Conservation (phyloP, 2,797 vertebrate genomes). For the Neomorphus geoffroyi region DNA sequence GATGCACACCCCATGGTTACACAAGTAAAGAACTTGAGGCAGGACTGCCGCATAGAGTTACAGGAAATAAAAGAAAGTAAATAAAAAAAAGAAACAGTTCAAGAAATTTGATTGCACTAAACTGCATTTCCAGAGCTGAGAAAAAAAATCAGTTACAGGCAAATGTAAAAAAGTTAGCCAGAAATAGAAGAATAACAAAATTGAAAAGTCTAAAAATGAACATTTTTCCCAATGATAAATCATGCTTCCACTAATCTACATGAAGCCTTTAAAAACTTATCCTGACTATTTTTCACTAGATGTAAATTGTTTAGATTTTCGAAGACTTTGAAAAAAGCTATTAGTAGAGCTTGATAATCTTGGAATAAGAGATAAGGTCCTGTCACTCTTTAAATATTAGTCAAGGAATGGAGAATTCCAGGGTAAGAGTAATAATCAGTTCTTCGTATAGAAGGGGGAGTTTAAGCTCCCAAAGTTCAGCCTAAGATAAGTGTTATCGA, state of each 20-base stretch:
- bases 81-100: neutral
- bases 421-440: neutral
- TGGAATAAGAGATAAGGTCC: neutral
- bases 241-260: neutral
- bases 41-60: neutral
- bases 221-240: neutral
- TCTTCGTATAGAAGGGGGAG: fast-evolving
- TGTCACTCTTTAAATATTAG: neutral
- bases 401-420: neutral
- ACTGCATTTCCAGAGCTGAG: neutral
- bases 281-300: neutral
- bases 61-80: neutral
- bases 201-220: neutral
- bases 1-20: neutral
- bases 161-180: neutral
- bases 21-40: neutral
- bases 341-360: neutral
- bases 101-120: neutral
- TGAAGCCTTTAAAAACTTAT: neutral
- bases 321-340: neutral
- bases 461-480: neutral
- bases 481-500: neutral
- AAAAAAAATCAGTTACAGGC: neutral
- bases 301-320: neutral
- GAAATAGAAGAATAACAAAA: neutral